Evolutionary conservation across 2,888 invertebrate species (phyloP), one percentile per base, ranked within the genome.

Genomic region (Aplocera efformata): DNA sequence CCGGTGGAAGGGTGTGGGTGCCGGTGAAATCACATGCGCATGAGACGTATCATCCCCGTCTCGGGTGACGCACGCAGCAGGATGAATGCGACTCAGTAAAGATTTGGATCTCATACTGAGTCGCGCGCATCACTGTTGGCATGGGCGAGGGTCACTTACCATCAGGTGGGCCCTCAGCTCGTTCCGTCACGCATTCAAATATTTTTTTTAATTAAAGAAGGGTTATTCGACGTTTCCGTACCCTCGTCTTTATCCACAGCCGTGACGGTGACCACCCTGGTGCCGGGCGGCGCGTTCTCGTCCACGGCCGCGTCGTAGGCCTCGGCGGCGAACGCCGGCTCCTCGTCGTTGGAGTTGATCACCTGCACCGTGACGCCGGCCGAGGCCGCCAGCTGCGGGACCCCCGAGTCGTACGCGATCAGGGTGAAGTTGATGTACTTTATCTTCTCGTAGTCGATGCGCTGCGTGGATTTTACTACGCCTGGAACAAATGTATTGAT

Each of bases 281-380:
- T 94, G 0, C 94, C 95, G 0, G 90, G 89, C 0, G 91, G 90
- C 0, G 95, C 90, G 65, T 96, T 95, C 73, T 97, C 97, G 1
- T 90, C 83, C 1, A 97, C 90, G 0, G 90, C 90, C 0, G 93
- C 93, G 37, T 92, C 91, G 65, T 97, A 97, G 5, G 82, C 78
- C 9, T 81, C 78, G 46, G 91, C 89, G 0, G 89, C 88, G 72
- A 98, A 98, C 31, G 89, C 86, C 0, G 98, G 98, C 65, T 93
- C 93, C 66, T 96, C 95, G 62, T 98, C 97, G 60, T 98, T 98
- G 0, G 95, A 90, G 67, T 98, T 97, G 21, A 92, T 85, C 1
- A 98, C 89, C 5, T 91, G 91, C 0, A 98, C 94, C 4, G 90
- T 89, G 0, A 98, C 92, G 4, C 92, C 90, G 0, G 97, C 96